These are phyloP conservation scores for Kuschelorhynchus macadamiae DNA, from an alignment of 2,888 invertebrate genomes.

Conservation along the genomic window DNA sequence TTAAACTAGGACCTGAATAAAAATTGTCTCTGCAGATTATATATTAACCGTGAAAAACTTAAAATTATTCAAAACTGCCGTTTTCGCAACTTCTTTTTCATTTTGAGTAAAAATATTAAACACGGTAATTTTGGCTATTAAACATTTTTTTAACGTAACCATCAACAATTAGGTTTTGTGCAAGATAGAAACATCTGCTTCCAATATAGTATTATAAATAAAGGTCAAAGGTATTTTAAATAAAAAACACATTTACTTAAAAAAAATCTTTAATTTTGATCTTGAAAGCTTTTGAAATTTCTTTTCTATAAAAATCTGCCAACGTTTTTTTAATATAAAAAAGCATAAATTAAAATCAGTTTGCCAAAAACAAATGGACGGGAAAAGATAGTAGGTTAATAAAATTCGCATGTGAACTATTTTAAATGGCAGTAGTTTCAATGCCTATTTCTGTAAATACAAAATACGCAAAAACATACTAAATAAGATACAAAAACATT, in stretches of 20 bases:
- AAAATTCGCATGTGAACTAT: conserved; percentile 28
- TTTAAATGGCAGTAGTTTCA: conserved; percentile 54
- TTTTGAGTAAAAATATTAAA: too few relatives aligned
- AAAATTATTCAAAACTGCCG: too few relatives aligned
- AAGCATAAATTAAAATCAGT: neutral
- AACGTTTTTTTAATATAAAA: conserved; percentile 12
- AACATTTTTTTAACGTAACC: too few relatives aligned
- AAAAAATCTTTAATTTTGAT: conserved; percentile 40
- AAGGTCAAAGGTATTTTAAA: conserved; percentile 1
- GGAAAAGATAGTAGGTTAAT: conserved; percentile 12
- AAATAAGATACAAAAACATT: conserved; percentile 11
- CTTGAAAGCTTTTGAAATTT: conserved; percentile 29
- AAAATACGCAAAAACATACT: conserved; percentile 62
- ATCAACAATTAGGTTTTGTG: too few relatives aligned
- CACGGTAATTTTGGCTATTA: too few relatives aligned
- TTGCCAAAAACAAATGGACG: conserved; percentile 24
- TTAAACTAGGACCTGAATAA: too few relatives aligned
- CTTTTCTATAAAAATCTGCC: conserved; percentile 17
- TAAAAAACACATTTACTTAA: conserved; percentile 18
- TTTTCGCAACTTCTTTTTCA: too few relatives aligned
- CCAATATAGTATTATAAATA: too few relatives aligned
- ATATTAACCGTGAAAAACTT: too few relatives aligned
- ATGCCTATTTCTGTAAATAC: conserved; percentile 62
- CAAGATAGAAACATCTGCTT: too few relatives aligned
- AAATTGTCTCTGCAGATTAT: too few relatives aligned